Conservation (phyloP, 2,797 vertebrate species). For the Onychomys leucogaster region DNA sequence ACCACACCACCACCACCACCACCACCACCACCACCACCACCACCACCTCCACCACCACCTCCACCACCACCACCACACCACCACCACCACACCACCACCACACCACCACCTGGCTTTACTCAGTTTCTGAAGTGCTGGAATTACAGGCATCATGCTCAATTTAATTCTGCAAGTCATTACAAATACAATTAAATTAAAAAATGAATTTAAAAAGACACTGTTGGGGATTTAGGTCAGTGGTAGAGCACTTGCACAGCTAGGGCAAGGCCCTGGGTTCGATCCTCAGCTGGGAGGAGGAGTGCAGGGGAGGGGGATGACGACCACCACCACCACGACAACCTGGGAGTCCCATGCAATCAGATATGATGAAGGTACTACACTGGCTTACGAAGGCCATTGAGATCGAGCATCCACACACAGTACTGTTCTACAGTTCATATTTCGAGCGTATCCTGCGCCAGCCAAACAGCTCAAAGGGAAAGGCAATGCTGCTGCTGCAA, state of each 20-base stretch:
- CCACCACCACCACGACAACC: no score
- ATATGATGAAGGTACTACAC: neutral
- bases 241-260: no score
- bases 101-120: neutral
- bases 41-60: no score
- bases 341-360: neutral
- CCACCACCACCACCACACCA: no score
- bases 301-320: no score
- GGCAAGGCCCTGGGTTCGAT: no score
- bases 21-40: no score
- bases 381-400: conserved; percentile 28
- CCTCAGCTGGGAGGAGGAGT: no score
- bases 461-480: neutral
- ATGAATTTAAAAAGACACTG: neutral
- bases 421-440: conserved; percentile 21
- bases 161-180: conserved; percentile 27
- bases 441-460: neutral
- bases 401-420: neutral
- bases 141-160: neutral
- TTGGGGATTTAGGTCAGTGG: no score
- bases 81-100: no score
- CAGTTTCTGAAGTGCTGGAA: neutral
- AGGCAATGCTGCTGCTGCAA: no score
- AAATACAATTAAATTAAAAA: conserved; percentile 5
- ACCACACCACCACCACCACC: no score